Base-by-base conservation (phyloP, 2,113 vertebrate genomes). In the Microcebus ravelobensis region DNA sequence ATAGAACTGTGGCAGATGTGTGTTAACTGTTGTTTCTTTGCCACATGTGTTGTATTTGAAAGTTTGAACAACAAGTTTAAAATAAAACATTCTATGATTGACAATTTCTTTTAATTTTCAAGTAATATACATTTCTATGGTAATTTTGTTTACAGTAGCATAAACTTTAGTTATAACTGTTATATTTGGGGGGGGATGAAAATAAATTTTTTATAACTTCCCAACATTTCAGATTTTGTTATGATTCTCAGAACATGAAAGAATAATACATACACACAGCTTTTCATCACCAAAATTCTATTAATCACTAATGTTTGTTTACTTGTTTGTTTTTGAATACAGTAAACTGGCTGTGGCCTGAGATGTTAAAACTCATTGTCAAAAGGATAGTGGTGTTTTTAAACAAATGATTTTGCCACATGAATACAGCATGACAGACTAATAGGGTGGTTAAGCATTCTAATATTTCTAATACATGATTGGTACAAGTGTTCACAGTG, bases 11-110 rank as follows among this genome's bases (percentile, higher is more conserved):
- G 98, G 97, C 98, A 97, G 97, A 96, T 98, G 96, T 96, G 52
- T 98, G 96, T 98, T 97, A 97, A 97, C 91, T 98, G 92, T 97
- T 97, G 96, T 84, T 97, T 96, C 85, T 98, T 98, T 98, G 98
- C 97, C 96, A 97, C 42, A 2, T 96, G 97, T 98, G 98, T 98
- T 98, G 95, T 98, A 98, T 97, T 97, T 97, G 97, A 95, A 98
- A 98, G 96, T 98, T 98, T 98, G 97, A 98, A 97, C 77, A 92
- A 96, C 83, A 97, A 91, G 98, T 98, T 98, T 98, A 97, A 98
- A 99, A 99, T 99, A 99, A 99, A 99, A 97, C 87, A 95, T 98
- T 98, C 85, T 98, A 77, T 97, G 97, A 96, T 80, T 98, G 98
- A 97, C 97, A 94, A 94, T 87, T 96, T 90, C 95, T 96, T 52